A percentile compares a stretch with the other conserved stretches of the same genome.
phyloP scores from a whole-genome alignment of 2,888 invertebrate species.

The Caenorhabditis sp. region DNA sequence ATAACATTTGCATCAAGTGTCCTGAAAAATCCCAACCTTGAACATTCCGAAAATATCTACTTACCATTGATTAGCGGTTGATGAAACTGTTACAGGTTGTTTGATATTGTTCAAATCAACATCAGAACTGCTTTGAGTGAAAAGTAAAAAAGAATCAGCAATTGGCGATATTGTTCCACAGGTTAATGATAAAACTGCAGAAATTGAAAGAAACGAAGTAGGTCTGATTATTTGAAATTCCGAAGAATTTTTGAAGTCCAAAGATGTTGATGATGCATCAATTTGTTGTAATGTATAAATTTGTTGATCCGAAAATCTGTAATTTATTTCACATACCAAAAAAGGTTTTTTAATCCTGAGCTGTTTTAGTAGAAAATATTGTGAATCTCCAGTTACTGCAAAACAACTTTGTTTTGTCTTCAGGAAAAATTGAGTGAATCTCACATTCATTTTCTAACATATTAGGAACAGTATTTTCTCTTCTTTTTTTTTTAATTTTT shows the following conservation, averaged over 20 bases:
- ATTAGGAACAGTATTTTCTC: too few species aligned
- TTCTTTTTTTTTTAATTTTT: too few species aligned
- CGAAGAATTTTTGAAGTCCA: constrained; percentile 8
- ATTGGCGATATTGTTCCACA: constrained; percentile 8
- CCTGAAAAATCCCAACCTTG: constrained; percentile 8
- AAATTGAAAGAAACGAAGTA: constrained; percentile 16
- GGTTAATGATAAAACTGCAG: constrained; percentile 22
- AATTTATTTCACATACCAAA: too few species aligned
- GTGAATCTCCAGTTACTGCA: too few species aligned
- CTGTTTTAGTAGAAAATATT: too few species aligned
- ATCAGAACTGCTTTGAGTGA: constrained; percentile 9
- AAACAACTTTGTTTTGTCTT: too few species aligned
- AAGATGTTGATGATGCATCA: constrained; percentile 6
- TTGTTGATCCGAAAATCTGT: constrained; percentile 22
- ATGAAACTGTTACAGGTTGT: neutral
- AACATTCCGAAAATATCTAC: neutral
- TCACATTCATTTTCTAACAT: too few species aligned
- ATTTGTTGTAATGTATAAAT: constrained; percentile 14
- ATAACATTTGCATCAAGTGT: constrained; percentile 11
- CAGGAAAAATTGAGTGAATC: too few species aligned
- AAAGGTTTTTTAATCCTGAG: too few species aligned
- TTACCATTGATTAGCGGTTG: constrained; percentile 11
- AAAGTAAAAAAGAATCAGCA: constrained; percentile 21
- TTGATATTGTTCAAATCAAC: constrained; percentile 19
- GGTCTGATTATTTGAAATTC: constrained; percentile 9